Conservation (phyloP, 2,888 invertebrate genomes). For the Stenodema calcarata region DNA sequence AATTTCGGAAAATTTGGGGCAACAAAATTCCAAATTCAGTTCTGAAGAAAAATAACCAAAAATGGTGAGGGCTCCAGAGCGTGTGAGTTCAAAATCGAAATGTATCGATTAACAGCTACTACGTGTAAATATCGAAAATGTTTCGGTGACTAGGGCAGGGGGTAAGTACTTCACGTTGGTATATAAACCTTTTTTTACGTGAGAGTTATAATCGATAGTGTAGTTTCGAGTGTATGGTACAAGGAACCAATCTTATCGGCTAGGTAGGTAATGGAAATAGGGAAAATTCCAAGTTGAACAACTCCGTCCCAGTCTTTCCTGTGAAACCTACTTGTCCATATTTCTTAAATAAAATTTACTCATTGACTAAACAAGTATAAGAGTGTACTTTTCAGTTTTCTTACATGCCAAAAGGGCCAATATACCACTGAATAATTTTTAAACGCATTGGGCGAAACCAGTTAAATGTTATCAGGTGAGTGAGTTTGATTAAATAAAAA, state of each 20-base stretch:
- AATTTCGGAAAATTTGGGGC: neutral
- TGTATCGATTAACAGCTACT: neutral
- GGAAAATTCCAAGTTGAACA: neutral
- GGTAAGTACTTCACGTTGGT: neutral
- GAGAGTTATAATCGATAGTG: neutral
- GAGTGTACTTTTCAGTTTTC: neutral
- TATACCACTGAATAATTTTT: neutral
- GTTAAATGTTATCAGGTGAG: constrained; percentile 20
- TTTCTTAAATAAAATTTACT: neutral
- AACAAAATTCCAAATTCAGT: neutral
- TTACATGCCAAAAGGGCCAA: neutral
- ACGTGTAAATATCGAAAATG: neutral
- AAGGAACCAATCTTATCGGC: neutral
- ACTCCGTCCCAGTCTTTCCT: neutral
- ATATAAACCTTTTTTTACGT: neutral
- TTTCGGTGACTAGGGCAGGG: neutral
- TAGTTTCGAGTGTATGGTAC: neutral
- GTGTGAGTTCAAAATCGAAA: neutral
- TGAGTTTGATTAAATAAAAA: constrained; percentile 37
- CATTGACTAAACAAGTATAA: too few relatives aligned
- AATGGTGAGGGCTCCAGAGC: neutral
- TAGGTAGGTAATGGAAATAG: neutral
- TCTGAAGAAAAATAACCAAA: neutral
- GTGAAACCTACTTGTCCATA: too few relatives aligned
- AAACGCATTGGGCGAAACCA: neutral